Conservation (phyloP, 2,797 vertebrate genomes). For the Enteromius radiatus region DNA sequence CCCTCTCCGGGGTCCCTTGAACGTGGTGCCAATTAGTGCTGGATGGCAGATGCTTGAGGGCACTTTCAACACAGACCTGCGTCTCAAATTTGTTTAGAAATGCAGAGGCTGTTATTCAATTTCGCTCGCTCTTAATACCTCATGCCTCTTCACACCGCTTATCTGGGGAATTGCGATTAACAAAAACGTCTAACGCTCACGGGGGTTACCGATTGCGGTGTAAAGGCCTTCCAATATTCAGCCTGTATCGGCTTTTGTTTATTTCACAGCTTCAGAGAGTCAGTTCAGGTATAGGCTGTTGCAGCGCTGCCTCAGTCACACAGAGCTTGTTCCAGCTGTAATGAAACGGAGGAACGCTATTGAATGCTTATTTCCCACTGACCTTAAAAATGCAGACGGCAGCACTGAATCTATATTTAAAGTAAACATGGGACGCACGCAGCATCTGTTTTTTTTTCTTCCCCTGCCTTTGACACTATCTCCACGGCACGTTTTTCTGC, state of each 20-base stretch:
- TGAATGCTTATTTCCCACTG: conserved; percentile 39
- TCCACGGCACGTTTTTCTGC: conserved; percentile 20
- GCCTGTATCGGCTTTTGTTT: conserved; percentile 30
- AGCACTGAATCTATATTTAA: conserved; percentile 40
- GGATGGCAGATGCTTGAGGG: conserved; percentile 44
- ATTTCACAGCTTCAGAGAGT: conserved; percentile 47
- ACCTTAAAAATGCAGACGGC: conserved; percentile 35
- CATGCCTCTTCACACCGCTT: conserved; percentile 30
- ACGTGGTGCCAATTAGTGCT: conserved; percentile 59
- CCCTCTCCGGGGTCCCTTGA: conserved; percentile 41
- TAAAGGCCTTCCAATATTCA: conserved; percentile 43
- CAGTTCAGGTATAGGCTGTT: conserved; percentile 17
- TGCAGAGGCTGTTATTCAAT: conserved; percentile 43
- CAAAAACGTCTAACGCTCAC: conserved; percentile 25
- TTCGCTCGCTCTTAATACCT: conserved; percentile 35
- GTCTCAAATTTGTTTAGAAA: conserved; percentile 54
- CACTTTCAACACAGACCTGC: conserved; percentile 50
- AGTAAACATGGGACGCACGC: conserved; percentile 12
- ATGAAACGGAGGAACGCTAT: conserved; percentile 28
- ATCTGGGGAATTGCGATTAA: conserved; percentile 47
- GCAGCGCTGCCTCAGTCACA: conserved; percentile 22
- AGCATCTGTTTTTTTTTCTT: background rate
- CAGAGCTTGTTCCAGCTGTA: conserved; percentile 1
- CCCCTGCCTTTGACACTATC: conserved; percentile 14
- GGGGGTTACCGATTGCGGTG: conserved; percentile 23